Evolutionary conservation across 2,888 invertebrate species (phyloP).

Genomic region (Plusia festucae): DNA sequence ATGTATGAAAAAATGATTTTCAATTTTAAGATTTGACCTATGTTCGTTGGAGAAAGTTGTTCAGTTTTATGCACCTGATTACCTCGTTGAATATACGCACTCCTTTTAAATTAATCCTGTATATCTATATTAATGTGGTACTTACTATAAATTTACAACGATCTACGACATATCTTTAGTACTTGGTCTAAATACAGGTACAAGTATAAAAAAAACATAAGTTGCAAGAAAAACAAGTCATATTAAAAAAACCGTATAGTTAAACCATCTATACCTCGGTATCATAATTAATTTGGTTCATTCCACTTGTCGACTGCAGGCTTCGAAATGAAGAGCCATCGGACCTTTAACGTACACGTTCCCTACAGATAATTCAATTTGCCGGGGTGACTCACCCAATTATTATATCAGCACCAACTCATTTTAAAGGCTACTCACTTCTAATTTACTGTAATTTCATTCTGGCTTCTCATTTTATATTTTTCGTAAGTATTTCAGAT

Average conservation of each 20-base stretch:
- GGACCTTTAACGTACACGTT: constrained; percentile 52
- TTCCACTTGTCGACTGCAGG: constrained; percentile 60
- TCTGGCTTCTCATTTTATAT: constrained; percentile 54
- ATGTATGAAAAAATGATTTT: no score
- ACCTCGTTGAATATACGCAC: no score
- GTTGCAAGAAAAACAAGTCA: not conserved
- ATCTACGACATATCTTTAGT: no score
- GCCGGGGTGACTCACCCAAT: constrained; percentile 60
- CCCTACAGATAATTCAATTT: constrained; percentile 64
- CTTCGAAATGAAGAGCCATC: constrained; percentile 60
- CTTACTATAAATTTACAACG: no score
- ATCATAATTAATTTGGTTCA: constrained; percentile 60
- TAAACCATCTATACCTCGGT: constrained; percentile 9
- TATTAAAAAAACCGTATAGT: not conserved
- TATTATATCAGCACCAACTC: constrained; percentile 62
- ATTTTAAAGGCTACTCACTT: constrained; percentile 58
- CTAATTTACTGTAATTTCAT: constrained; percentile 65
- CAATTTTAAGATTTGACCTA: no score
- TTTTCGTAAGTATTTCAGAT: constrained; percentile 48
- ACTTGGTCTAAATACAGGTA: no score
- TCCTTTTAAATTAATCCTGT: no score
- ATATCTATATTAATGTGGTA: no score
- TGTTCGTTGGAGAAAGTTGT: no score
- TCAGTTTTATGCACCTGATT: no score
- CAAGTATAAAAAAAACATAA: not conserved